Evolutionary conservation across 2,888 invertebrate genomes (phyloP), one percentile per base, ranked within the genome.

Genomic region (Lasioglossum leucozonium): DNA sequence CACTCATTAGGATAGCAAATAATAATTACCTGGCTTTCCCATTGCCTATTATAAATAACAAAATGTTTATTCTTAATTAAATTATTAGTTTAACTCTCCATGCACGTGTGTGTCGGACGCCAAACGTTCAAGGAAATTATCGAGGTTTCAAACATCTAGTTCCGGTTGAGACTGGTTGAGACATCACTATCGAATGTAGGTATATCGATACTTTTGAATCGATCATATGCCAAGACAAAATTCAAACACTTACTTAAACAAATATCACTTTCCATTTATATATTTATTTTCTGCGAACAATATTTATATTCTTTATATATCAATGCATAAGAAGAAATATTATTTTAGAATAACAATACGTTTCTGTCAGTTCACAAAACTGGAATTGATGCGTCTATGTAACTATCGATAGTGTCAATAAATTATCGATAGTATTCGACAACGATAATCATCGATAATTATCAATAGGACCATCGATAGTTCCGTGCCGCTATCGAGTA

Each of bases 1-100:
- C 0, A 58, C 73, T 0, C 44, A 62, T 44, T 42, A 34, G n/a
- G 0, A 11, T 16, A 11, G 10, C n/a, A 0, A 62, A 26, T 71
- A 37, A 30, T 77, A 34, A 16, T 92, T 90, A 95, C 95, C 95
- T 93, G 95, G 95, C 93, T 94, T 95, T 81, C 95, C 96, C 95
- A 96, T 95, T 26, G 69, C 6, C 10, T 37, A 65, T 47, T 44
- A n/a, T 30, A 74, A 67, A 65, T 11, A 65, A 6, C 16, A 42
- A 30, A 40, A 16, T 73, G 18, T 67, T 58, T 72, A 16, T 71
- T 5, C 40, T 40, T 6, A 83, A 79, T 55, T 47, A 69, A 65
- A 40, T 71, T 62, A 4, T 42, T 76, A 4, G 42, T 77, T 71
- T 51, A 51, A 37, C 37, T 18, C 11, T 1, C 18, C 47, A 77